Evolutionary conservation across 2,113 vertebrate genomes (phyloP).

Genomic region (Ursus arctos): DNA sequence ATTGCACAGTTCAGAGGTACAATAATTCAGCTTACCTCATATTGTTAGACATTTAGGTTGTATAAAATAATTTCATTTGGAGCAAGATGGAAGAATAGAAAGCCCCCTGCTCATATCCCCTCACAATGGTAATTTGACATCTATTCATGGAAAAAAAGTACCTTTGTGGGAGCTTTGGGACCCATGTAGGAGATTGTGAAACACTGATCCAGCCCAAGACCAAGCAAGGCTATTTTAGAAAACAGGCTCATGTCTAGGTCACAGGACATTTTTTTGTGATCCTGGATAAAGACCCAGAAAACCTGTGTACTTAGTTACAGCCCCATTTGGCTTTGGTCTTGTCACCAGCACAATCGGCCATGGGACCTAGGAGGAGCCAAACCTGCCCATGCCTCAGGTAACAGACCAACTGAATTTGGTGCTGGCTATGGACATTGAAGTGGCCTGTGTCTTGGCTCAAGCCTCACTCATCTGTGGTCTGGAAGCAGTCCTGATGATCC

Average conservation of each 20-base stretch:
- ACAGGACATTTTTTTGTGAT: not conserved
- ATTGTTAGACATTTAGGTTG: not conserved
- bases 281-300: not conserved
- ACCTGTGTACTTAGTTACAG: not conserved
- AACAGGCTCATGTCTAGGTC: not conserved
- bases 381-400: not conserved
- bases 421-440: not conserved
- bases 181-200: not conserved
- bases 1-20: not conserved
- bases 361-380: not conserved
- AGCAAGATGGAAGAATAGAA: not conserved
- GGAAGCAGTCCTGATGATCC: too few relatives aligned
- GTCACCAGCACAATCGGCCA: not conserved
- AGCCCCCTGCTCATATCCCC: not conserved
- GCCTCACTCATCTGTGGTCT: not conserved
- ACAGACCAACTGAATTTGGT: not conserved
- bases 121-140: not conserved
- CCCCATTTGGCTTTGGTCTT: not conserved
- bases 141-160: not conserved
- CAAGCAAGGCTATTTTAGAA: not conserved
- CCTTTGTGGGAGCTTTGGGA: not conserved
- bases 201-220: not conserved
- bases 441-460: not conserved
- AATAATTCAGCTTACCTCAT: not conserved
- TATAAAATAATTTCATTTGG: not conserved